Percentiles rank a stretch among this genome's conserved stretches.
Evolutionary conservation across 1,140 invertebrate species (phyloP).

Genomic region (Drosophila melanica): DNA sequence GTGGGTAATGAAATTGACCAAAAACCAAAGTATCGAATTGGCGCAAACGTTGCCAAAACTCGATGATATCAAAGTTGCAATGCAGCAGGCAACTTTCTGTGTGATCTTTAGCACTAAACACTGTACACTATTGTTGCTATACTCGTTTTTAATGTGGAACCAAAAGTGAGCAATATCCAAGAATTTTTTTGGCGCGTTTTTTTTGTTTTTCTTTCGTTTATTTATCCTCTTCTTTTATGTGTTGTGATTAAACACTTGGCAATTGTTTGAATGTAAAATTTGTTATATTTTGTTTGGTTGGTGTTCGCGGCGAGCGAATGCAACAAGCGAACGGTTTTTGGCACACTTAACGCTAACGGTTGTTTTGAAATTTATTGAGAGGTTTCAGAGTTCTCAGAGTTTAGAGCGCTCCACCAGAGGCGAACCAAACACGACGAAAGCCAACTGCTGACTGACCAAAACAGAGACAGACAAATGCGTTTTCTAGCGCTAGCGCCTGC

Average conservation of each 20-base stretch:
- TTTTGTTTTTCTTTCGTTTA: constrained; percentile 7
- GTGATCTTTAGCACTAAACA: constrained; percentile 61
- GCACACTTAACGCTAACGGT: constrained; percentile 50
- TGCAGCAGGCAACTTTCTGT: constrained; percentile 51
- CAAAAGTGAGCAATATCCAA: constrained; percentile 22
- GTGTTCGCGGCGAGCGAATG: constrained; percentile 38
- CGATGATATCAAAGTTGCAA: constrained; percentile 68
- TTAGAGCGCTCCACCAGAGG: constrained; percentile 58
- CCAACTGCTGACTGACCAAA: constrained; percentile 84
- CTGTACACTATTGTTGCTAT: constrained; percentile 51
- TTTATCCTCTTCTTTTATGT: not conserved
- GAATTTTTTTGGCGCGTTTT: constrained; percentile 43
- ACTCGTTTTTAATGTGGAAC: constrained; percentile 12
- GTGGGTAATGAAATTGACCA: constrained; percentile 60
- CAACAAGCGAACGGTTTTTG: constrained; percentile 49
- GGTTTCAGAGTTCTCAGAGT: constrained; percentile 9
- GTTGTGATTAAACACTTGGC: constrained; percentile 8
- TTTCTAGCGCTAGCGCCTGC: constrained; percentile 62
- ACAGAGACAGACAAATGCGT: constrained; percentile 82
- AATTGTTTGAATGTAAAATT: constrained; percentile 18
- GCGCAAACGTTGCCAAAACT: constrained; percentile 74
- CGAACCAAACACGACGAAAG: constrained; percentile 81
- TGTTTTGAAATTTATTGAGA: constrained; percentile 31
- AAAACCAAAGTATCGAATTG: constrained; percentile 67
- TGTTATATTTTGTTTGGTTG: constrained; percentile 14